These are phyloP conservation scores for Mechanitis messenoides DNA, from an alignment of 2,888 invertebrate genomes.

Conservation along the genomic window DNA sequence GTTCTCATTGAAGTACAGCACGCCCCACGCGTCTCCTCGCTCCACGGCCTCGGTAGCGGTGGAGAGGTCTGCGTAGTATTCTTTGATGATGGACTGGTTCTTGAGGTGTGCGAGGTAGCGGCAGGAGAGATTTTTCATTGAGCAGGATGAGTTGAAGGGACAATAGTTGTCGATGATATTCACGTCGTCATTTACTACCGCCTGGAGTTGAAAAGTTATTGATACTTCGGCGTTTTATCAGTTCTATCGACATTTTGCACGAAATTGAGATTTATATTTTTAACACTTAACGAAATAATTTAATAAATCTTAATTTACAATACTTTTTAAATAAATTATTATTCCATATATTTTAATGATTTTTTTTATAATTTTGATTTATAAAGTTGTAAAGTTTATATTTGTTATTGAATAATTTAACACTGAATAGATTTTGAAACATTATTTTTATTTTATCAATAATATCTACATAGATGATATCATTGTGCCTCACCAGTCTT, in stretches of 20 bases:
- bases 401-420: too few relatives aligned
- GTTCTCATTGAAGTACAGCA: conserved; percentile 90
- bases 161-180: conserved; percentile 67
- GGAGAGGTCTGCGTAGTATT: conserved; percentile 79
- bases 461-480: not conserved
- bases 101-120: conserved; percentile 86
- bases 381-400: too few relatives aligned
- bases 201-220: conserved; percentile 40
- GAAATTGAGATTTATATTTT: too few relatives aligned
- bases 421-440: too few relatives aligned
- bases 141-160: conserved; percentile 78
- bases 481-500: conserved; percentile 80
- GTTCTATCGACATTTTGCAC: too few relatives aligned
- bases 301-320: too few relatives aligned
- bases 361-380: too few relatives aligned
- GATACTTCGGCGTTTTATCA: too few relatives aligned
- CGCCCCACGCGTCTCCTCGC: conserved; percentile 90
- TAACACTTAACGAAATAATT: too few relatives aligned
- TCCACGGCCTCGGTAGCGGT: conserved; percentile 84
- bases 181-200: conserved; percentile 70
- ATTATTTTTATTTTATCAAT: not conserved
- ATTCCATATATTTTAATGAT: too few relatives aligned
- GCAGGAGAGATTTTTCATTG: conserved; percentile 84
- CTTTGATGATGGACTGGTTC: conserved; percentile 82
- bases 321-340: too few relatives aligned